Percentiles rank a stretch among this genome's conserved stretches.
phyloP scores from a whole-genome alignment of 2,113 vertebrate genomes.

The Oreocharis arfaki region DNA sequence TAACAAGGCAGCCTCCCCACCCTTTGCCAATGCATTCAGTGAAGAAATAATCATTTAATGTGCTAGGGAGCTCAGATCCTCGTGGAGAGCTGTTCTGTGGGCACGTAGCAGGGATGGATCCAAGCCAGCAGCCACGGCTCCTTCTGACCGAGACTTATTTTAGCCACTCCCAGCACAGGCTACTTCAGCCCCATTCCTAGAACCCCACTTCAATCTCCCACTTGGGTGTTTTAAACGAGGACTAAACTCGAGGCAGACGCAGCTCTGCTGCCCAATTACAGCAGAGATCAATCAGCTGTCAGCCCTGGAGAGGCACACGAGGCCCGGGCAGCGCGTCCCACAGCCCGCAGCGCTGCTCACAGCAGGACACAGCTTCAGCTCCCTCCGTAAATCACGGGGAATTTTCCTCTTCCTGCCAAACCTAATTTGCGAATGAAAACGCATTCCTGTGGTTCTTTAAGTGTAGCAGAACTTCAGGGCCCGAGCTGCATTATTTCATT shows the following conservation, averaged over 20 bases:
- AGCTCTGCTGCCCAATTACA: neutral
- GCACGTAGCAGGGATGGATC: neutral
- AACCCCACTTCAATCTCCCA: neutral
- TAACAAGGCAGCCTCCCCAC: neutral
- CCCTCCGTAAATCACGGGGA: neutral
- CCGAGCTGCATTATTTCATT: neutral
- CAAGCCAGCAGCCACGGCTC: neutral
- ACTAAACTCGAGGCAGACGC: neutral
- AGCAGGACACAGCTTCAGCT: neutral
- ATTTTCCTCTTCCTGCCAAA: neutral
- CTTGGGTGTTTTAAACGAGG: neutral
- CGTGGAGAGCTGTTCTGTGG: neutral
- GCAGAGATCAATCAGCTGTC: neutral
- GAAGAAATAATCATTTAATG: neutral
- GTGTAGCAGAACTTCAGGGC: neutral
- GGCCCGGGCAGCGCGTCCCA: neutral
- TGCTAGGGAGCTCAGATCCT: neutral
- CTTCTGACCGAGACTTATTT: accelerated
- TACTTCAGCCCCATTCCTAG: neutral
- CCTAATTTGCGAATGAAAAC: neutral
- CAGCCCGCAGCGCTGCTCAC: neutral
- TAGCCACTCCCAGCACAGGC: neutral
- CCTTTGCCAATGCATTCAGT: neutral
- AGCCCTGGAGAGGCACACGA: neutral
- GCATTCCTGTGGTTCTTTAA: neutral